A percentile compares a stretch with the other conserved stretches of the same genome.
These are phyloP conservation scores for Sebastes kiyomatsui DNA, from an alignment of 2,797 vertebrate species.

Conservation along the genomic window DNA sequence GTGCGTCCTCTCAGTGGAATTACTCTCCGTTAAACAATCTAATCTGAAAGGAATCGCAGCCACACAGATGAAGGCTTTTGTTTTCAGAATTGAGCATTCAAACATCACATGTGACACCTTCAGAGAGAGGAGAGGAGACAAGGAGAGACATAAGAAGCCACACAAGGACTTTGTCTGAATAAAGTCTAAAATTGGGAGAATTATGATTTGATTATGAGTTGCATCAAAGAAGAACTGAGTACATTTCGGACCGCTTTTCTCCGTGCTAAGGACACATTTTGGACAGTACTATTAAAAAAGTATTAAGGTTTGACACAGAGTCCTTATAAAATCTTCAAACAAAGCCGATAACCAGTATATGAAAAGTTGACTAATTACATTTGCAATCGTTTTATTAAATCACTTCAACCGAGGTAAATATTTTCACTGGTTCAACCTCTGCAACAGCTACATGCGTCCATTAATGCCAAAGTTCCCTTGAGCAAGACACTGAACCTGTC, in stretches of 20 bases:
- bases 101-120: neutral
- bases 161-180: neutral
- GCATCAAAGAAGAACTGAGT: neutral
- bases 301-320: neutral
- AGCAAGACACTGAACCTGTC: neutral
- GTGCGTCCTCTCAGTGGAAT: slow-evolving; percentile 11
- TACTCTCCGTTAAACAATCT: slow-evolving; percentile 7
- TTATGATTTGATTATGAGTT: neutral
- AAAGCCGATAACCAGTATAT: neutral
- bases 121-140: neutral
- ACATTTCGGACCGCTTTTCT: neutral
- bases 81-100: neutral
- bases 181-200: neutral
- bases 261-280: neutral
- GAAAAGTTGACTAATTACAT: neutral
- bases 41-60: slow-evolving; percentile 14
- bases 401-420: neutral
- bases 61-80: neutral
- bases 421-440: neutral
- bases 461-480: slow-evolving; percentile 18
- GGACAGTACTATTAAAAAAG: neutral
- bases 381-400: neutral
- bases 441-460: neutral
- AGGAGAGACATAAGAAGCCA: neutral
- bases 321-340: neutral